These are phyloP conservation scores for Trinorchestia longiramus DNA, from an alignment of 1,140 invertebrate species.

Conservation along the genomic window DNA sequence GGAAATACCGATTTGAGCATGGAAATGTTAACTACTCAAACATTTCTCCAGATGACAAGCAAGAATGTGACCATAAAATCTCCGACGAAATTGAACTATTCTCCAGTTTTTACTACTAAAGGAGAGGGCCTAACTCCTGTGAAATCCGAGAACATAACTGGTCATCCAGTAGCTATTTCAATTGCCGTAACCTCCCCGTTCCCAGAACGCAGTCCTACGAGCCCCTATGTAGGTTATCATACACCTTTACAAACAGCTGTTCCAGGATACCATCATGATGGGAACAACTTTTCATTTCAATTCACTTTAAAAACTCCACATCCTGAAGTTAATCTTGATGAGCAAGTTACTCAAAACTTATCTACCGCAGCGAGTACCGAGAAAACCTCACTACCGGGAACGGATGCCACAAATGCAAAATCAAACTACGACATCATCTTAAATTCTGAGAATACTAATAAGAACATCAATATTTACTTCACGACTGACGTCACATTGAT, in stretches of 20 bases:
- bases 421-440: not conserved
- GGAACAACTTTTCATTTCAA: not conserved
- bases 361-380: not conserved
- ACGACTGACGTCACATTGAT: not conserved
- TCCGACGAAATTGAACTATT: not conserved
- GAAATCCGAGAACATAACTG: not conserved
- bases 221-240: not conserved
- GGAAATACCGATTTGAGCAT: not conserved
- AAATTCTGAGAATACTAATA: not conserved
- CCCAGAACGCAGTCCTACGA: not conserved
- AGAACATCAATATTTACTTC: not conserved
- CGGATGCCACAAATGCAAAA: not conserved
- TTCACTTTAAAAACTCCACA: not conserved
- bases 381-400: not conserved
- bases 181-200: not conserved
- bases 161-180: not conserved
- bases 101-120: not conserved
- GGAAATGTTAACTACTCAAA: not conserved
- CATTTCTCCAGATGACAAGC: not conserved
- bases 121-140: not conserved
- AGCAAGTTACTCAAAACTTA: not conserved
- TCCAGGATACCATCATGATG: not conserved
- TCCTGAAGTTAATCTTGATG: not conserved
- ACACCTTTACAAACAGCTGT: not conserved
- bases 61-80: not conserved